A percentile compares a stretch with the other conserved stretches of the same genome.
phyloP scores from a whole-genome alignment of 2,113 vertebrate species.

The Salminus brasiliensis region DNA sequence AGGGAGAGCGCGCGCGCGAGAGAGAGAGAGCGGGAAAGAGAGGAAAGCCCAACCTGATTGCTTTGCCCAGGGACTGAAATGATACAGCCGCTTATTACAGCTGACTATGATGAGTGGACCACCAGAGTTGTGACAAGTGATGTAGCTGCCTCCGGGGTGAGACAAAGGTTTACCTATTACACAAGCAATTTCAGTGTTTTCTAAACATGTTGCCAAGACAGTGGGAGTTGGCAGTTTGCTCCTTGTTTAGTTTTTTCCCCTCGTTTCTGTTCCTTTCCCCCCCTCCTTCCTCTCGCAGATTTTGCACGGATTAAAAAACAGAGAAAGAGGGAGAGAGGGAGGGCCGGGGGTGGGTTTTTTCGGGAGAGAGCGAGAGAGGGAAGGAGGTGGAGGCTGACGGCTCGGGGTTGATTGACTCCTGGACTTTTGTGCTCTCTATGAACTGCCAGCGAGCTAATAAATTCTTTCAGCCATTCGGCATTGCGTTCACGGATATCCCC shows the following conservation, averaged over 20 bases:
- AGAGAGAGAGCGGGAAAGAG: conserved; percentile 59
- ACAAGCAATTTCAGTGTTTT: conserved; percentile 99
- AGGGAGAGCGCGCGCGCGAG: conserved; percentile 63
- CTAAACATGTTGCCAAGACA: conserved; percentile 98
- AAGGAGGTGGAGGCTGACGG: conserved; percentile 13
- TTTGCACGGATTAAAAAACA: conserved; percentile 81
- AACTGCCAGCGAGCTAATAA: conserved; percentile 95
- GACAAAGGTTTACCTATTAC: conserved; percentile 98
- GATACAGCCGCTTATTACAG: conserved; percentile 86
- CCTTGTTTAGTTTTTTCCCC: conserved; percentile 80
- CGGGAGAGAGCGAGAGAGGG: conserved; percentile 13
- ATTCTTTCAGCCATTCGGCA: conserved; percentile 89
- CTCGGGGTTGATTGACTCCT: conserved; percentile 82
- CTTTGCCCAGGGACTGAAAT: conserved; percentile 76
- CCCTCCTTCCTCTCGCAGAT: conserved; percentile 55
- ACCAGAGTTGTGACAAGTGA: conserved; percentile 94
- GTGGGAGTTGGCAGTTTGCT: conserved; percentile 90
- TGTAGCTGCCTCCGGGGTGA: conserved; percentile 88
- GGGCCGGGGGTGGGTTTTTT: neutral
- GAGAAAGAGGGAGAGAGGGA: conserved; percentile 36
- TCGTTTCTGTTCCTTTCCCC: conserved; percentile 58
- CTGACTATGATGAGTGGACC: conserved; percentile 89
- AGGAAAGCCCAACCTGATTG: conserved; percentile 68
- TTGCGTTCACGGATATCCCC: conserved; percentile 87
- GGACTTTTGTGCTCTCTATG: conserved; percentile 90